Conservation (phyloP, 2,797 vertebrate species). For the Perdix hodgsoniae region DNA sequence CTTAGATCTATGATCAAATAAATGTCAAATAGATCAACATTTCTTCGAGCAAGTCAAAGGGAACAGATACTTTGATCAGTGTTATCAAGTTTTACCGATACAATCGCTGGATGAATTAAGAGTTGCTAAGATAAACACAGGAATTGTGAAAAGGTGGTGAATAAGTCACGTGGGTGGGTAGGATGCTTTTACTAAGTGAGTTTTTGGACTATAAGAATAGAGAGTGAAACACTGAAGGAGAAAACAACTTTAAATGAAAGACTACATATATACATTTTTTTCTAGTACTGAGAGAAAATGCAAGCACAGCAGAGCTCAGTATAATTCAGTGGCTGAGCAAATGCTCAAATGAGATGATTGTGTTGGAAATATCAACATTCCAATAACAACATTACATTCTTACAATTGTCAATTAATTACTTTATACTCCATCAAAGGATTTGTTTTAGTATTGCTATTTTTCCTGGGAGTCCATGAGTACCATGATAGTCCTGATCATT, state of each 20-base stretch:
- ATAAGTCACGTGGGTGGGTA: neutral
- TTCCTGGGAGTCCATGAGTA: neutral
- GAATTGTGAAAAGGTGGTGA: neutral
- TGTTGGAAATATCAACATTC: too few species aligned
- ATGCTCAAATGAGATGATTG: neutral
- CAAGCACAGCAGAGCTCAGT: neutral
- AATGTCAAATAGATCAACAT: neutral
- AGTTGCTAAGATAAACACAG: neutral
- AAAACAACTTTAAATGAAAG: neutral
- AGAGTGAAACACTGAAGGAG: neutral
- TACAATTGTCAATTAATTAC: neutral
- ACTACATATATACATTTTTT: neutral
- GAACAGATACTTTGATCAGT: neutral
- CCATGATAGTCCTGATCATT: neutral
- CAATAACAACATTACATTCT: too few species aligned
- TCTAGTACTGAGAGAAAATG: neutral
- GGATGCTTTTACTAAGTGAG: neutral
- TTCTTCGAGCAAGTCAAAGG: neutral
- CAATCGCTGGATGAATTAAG: neutral
- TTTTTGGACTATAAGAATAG: neutral
- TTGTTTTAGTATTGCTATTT: neutral
- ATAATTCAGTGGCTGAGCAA: neutral
- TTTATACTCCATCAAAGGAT: neutral
- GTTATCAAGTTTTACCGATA: neutral
- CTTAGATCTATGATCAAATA: conserved; percentile 27